Conservation (phyloP, 2,888 invertebrate genomes). For the Agriopis marginaria region DNA sequence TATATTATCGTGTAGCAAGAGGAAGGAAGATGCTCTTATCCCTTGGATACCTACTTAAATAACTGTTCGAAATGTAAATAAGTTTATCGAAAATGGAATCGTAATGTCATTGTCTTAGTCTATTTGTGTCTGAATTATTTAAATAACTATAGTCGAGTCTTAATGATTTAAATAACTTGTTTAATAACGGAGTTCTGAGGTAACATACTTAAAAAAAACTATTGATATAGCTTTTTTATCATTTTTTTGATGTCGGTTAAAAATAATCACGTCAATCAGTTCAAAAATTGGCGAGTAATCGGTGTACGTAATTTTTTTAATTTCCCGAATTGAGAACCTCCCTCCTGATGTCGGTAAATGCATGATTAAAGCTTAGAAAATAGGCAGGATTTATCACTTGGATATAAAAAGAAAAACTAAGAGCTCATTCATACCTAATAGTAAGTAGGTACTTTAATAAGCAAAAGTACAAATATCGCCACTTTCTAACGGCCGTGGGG, state of each 20-base stretch:
- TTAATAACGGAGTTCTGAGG: no score
- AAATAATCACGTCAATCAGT: no score
- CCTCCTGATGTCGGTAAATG: neutral
- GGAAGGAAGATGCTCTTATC: conserved; percentile 26
- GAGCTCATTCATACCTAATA: neutral
- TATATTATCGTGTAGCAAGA: conserved; percentile 9
- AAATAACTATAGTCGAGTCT: no score
- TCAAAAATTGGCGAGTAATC: no score
- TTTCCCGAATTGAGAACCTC: no score
- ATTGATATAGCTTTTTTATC: no score
- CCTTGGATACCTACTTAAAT: conserved; percentile 10
- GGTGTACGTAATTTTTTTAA: no score
- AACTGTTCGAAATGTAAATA: neutral
- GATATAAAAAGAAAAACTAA: neutral
- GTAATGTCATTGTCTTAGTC: neutral
- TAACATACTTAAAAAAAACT: no score
- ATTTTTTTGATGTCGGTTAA: no score
- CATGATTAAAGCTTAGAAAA: neutral
- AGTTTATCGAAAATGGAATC: neutral
- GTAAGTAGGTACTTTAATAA: conserved; percentile 4
- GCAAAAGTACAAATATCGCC: conserved; percentile 4
- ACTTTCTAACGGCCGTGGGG: conserved; percentile 26
- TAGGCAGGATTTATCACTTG: neutral
- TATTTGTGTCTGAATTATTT: no score
- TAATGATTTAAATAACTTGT: no score